Conservation (phyloP, 2,113 vertebrate genomes). For the Tringa solitaria region DNA sequence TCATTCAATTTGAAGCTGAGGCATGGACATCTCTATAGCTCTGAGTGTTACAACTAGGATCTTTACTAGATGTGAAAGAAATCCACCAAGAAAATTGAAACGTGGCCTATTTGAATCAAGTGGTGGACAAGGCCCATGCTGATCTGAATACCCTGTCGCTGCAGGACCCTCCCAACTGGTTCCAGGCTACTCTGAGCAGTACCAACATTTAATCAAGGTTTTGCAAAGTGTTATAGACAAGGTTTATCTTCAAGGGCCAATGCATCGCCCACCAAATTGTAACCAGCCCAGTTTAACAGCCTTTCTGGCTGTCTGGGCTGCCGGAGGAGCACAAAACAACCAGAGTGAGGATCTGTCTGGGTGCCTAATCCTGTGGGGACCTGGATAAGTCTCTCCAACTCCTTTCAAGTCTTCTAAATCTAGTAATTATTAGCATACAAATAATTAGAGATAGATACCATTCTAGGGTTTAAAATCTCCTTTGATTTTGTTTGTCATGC, state of each 20-base stretch:
- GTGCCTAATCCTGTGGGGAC: not conserved
- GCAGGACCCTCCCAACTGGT: not conserved
- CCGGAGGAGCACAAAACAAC: not conserved
- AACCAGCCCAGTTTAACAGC: not conserved
- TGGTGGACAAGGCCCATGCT: not conserved
- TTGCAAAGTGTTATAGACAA: not conserved
- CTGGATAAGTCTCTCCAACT: not conserved
- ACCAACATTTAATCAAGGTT: not conserved
- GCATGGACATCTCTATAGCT: not conserved
- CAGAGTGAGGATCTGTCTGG: not conserved
- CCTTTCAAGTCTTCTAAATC: not conserved
- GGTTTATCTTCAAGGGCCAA: not conserved
- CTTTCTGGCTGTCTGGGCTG: not conserved
- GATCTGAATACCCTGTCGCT: not conserved
- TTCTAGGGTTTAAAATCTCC: not conserved
- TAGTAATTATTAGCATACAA: not conserved
- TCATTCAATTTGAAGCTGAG: not conserved
- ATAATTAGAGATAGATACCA: not conserved
- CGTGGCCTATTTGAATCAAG: not conserved
- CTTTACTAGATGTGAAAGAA: not conserved
- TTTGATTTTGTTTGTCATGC: not conserved
- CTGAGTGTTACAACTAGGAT: not conserved
- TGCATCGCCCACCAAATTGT: not conserved
- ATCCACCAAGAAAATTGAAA: not conserved
- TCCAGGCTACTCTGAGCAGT: not conserved